These are phyloP conservation scores for Apis cerana DNA, from an alignment of 1,140 invertebrate species.

Conservation along the genomic window DNA sequence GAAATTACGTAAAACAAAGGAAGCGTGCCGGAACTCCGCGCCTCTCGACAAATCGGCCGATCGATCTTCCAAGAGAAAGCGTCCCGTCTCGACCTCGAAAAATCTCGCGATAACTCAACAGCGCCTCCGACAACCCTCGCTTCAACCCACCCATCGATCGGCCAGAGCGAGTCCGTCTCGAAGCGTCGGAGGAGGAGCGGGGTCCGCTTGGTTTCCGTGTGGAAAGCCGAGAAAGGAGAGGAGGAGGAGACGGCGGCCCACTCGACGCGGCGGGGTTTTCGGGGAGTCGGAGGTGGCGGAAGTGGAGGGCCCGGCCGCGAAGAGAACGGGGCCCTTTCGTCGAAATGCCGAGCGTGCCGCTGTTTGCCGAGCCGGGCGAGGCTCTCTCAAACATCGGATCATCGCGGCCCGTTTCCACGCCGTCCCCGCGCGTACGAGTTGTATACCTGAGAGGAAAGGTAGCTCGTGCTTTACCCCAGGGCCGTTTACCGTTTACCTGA, in stretches of 20 bases:
- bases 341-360: slow-evolving; percentile 73
- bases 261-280: too few relatives aligned
- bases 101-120: too few relatives aligned
- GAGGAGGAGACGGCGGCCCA: slow-evolving; percentile 28
- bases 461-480: background rate
- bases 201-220: too few relatives aligned
- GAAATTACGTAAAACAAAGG: slow-evolving; percentile 80
- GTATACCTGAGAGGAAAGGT: slow-evolving; percentile 45
- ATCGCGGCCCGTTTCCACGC: slow-evolving; percentile 65
- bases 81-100: background rate
- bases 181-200: too few relatives aligned
- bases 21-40: slow-evolving; percentile 70
- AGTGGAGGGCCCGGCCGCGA: slow-evolving; percentile 6
- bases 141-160: too few relatives aligned
- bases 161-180: too few relatives aligned
- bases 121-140: too few relatives aligned
- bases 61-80: slow-evolving; percentile 59
- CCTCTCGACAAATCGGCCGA: slow-evolving; percentile 71
- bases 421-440: background rate
- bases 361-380: slow-evolving; percentile 71
- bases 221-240: background rate
- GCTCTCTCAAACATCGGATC: slow-evolving; percentile 68
- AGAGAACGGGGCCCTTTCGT: slow-evolving; percentile 63
- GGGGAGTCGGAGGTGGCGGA: background rate
- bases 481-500: slow-evolving; percentile 54